A percentile compares a stretch with the other conserved stretches of the same genome.
phyloP scores from a whole-genome alignment of 1,140 invertebrate genomes.

The Drosophila trapezifrons region DNA sequence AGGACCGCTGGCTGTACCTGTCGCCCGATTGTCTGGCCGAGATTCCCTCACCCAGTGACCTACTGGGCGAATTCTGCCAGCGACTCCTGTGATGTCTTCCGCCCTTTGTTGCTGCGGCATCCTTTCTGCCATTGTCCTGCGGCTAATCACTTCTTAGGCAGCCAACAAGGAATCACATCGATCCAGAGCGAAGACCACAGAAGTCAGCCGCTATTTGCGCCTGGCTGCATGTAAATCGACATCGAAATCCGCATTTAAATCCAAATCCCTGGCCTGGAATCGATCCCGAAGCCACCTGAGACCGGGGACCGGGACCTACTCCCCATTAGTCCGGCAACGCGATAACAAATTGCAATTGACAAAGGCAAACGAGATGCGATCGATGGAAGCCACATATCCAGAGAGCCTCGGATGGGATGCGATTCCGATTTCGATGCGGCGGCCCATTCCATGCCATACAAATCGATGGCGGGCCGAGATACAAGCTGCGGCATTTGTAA shows the following conservation, averaged over 20 bases:
- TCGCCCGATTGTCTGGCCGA: constrained; percentile 68
- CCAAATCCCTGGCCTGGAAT: constrained; percentile 44
- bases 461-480: constrained; percentile 76
- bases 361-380: constrained; percentile 59
- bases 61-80: constrained; percentile 33
- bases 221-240: constrained; percentile 19
- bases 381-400: constrained; percentile 49
- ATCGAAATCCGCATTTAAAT: constrained; percentile 14
- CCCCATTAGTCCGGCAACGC: constrained; percentile 50
- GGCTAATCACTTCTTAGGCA: constrained; percentile 37
- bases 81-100: constrained; percentile 55
- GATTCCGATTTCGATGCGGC: constrained; percentile 64
- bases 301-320: constrained; percentile 18
- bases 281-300: constrained; percentile 40
- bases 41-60: constrained; percentile 69
- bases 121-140: constrained; percentile 47
- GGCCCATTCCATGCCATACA: constrained; percentile 60
- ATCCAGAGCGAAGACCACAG: constrained; percentile 25
- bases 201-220: constrained; percentile 42
- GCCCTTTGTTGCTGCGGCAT: constrained; percentile 46
- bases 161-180: constrained; percentile 16
- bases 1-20: constrained; percentile 53
- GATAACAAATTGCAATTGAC: constrained; percentile 84
- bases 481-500: constrained; percentile 80
- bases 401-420: constrained; percentile 44